Conservation (phyloP, 1,140 invertebrate genomes). For the Drosophila nigrodunni region DNA sequence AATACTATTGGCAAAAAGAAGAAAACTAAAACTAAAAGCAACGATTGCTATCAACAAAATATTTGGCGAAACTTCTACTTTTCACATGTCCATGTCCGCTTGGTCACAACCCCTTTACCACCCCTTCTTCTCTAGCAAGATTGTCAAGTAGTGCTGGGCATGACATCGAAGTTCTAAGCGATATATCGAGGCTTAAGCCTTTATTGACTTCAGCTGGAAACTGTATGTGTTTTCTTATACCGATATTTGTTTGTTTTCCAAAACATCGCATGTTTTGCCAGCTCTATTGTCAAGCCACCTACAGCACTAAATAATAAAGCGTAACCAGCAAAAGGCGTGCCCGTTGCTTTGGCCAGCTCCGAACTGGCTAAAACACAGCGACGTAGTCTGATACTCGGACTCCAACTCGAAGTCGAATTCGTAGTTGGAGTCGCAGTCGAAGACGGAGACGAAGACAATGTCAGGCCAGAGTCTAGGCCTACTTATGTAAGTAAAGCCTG, state of each 20-base stretch:
- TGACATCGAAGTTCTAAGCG: too few relatives aligned
- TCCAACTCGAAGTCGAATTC: not conserved
- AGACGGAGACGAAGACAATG: slow-evolving; percentile 10
- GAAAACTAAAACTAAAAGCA: slow-evolving; percentile 13
- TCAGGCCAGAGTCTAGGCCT: slow-evolving; percentile 56
- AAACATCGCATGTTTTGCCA: too few relatives aligned
- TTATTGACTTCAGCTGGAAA: too few relatives aligned
- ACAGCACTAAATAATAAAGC: slow-evolving; percentile 81
- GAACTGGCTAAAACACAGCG: not conserved
- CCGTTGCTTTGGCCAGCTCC: slow-evolving; percentile 42
- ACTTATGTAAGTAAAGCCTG: slow-evolving; percentile 78
- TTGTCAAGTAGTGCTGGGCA: too few relatives aligned
- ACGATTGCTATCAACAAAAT: slow-evolving; percentile 60
- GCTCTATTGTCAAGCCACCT: slow-evolving; percentile 53
- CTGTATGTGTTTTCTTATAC: too few relatives aligned
- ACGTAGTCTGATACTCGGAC: not conserved
- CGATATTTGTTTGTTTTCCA: too few relatives aligned
- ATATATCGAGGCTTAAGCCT: too few relatives aligned
- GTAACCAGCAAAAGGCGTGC: slow-evolving; percentile 81
- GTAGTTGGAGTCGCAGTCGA: not conserved
- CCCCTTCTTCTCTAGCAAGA: too few relatives aligned
- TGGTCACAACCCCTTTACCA: too few relatives aligned
- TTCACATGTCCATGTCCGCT: slow-evolving; percentile 46
- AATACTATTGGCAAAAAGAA: slow-evolving; percentile 1
- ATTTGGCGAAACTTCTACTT: slow-evolving; percentile 78